Evolutionary conservation across 2,797 vertebrate genomes (phyloP).

Genomic region (Anolis apletophallus): DNA sequence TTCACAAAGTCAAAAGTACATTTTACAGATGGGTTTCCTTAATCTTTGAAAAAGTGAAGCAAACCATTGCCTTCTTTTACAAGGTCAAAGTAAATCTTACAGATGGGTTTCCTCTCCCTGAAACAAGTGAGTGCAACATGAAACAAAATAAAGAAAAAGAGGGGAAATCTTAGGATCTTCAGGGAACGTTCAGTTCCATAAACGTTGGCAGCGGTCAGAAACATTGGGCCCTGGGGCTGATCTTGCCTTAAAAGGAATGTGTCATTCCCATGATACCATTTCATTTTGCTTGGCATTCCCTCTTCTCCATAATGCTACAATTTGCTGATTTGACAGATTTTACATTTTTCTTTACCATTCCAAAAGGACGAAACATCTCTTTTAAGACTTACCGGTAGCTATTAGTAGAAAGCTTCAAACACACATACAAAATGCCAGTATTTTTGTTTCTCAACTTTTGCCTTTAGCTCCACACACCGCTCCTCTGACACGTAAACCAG

Average conservation of each 20-base stretch:
- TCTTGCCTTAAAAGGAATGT: too few relatives aligned
- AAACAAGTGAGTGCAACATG: neutral
- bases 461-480: neutral
- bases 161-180: neutral
- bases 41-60: neutral
- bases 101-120: neutral
- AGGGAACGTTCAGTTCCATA: neutral
- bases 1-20: too few relatives aligned
- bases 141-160: neutral
- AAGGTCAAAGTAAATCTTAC: neutral
- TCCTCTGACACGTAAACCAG: neutral
- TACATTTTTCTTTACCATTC: neutral
- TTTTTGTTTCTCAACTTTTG: neutral
- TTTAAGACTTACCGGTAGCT: neutral
- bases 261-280: neutral
- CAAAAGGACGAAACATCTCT: neutral
- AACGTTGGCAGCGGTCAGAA: neutral
- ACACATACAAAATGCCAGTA: neutral
- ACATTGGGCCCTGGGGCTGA: neutral
- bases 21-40: neutral
- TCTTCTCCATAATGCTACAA: neutral
- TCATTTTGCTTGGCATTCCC: neutral
- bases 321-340: neutral
- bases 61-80: neutral
- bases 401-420: neutral